Evolutionary conservation across 2,113 vertebrate species (phyloP), one percentile per base, ranked within the genome.

Genomic region (Trinectes maculatus): DNA sequence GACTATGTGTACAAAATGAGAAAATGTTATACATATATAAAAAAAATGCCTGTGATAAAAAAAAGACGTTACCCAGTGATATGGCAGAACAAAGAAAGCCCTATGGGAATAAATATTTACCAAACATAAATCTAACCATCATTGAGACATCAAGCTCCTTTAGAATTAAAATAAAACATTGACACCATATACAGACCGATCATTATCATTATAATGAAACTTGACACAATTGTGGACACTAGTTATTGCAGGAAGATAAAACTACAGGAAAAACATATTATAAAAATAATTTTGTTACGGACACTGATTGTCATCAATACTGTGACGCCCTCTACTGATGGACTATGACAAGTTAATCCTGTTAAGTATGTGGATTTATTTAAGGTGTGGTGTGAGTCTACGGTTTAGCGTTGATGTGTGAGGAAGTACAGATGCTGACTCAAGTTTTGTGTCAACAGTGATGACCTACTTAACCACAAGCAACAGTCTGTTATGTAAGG

Each of bases 361-460:
- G 15, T 29, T 8, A 8, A 43, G 11, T 18, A 15, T 11, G 13
- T 18, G 10, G 21, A 28, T 31, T 16, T 25, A 8, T 37, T 51
- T 8, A 11, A 57, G 13, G 19, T 22, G 25, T 12, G 59, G 44
- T 31, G 16, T 1, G 8, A 18, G 10, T 31, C 37, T 15, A 3
- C 3, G 18, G 52, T 58, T 58, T 2, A 25, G 39, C 39, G 9
- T 8, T 31, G 10, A 39, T 39, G 26, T 60, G 29, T 52, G 58
- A 74, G 69, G 59, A 70, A 61, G 64, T 65, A 11, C 40, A 26
- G 28, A 49, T 58, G 59, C 64, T 65, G 49, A 74, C 64, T 74
- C 47, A 39, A 49, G 21, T 43, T 55, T 74, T 7, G 42, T 60
- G 79, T 70, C 53, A 64, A 49, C 73, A 58, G 28, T 1, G 7